phyloP scores from a whole-genome alignment of 2,888 invertebrate species.

The Oscheius onirici region DNA sequence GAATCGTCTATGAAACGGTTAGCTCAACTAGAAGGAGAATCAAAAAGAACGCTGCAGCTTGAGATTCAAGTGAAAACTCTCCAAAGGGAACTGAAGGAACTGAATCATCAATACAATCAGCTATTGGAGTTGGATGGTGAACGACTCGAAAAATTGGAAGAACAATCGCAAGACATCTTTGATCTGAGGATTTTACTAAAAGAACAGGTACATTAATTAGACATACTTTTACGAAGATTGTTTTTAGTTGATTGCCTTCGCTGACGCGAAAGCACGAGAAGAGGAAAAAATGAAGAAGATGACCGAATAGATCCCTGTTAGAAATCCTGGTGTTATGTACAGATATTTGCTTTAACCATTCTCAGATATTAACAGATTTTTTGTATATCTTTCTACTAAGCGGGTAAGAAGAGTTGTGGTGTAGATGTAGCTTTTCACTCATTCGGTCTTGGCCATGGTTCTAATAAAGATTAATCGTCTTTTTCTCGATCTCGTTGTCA shows the following conservation, averaged over 20 bases:
- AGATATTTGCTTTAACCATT: constrained; percentile 4
- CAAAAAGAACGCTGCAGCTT: neutral
- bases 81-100: constrained; percentile 21
- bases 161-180: constrained; percentile 45
- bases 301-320: neutral
- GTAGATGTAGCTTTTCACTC: neutral
- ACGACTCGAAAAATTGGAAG: constrained; percentile 51
- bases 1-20: constrained; percentile 29
- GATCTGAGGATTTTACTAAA: constrained; percentile 47
- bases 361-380: constrained; percentile 1
- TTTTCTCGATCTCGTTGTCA: too few species aligned
- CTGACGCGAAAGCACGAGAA: constrained; percentile 22
- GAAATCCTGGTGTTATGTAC: constrained; percentile 2
- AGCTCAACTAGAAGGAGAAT: constrained; percentile 17
- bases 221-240: neutral
- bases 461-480: too few species aligned
- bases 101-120: constrained; percentile 27
- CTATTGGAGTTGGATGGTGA: constrained; percentile 48
- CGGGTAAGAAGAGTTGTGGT: neutral
- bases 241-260: constrained; percentile 24
- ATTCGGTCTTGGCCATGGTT: too few species aligned
- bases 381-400: constrained; percentile 6
- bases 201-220: constrained; percentile 37
- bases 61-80: constrained; percentile 15
- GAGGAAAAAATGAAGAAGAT: constrained; percentile 5